phyloP scores from a whole-genome alignment of 2,113 vertebrate genomes.

The Nerophis lumbriciformis region DNA sequence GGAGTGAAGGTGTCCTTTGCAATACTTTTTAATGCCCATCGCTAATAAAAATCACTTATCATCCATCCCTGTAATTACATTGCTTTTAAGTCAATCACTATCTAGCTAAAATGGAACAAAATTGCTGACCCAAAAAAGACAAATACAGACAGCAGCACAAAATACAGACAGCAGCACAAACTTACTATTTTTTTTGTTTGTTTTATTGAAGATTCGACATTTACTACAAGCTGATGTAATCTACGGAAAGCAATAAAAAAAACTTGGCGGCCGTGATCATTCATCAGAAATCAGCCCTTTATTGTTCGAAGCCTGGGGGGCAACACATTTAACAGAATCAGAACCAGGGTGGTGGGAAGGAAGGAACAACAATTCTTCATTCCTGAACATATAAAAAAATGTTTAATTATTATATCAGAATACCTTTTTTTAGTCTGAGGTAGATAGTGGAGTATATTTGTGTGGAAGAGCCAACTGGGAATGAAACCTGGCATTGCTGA shows the following conservation, averaged over 20 bases:
- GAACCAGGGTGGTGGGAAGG: background rate
- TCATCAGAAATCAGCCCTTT: conserved; percentile 46
- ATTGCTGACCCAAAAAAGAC: conserved; percentile 18
- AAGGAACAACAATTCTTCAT: conserved; percentile 2
- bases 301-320: conserved; percentile 40
- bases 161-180: conserved; percentile 9
- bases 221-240: conserved; percentile 54
- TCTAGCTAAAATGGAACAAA: background rate
- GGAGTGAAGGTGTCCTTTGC: background rate
- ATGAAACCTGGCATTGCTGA: conserved; percentile 40
- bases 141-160: background rate
- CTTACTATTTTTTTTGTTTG: conserved; percentile 32
- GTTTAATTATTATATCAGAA: conserved; percentile 21
- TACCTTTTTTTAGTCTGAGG: background rate
- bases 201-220: conserved; percentile 49
- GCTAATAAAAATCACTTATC: conserved; percentile 3
- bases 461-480: conserved; percentile 29
- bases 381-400: background rate
- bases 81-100: conserved; percentile 10
- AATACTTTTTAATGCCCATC: background rate
- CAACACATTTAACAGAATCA: conserved; percentile 25
- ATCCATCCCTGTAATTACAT: conserved; percentile 9
- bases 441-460: conserved; percentile 18
- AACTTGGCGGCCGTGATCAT: conserved; percentile 41
- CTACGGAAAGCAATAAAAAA: conserved; percentile 61